Base-by-base conservation (phyloP, 2,888 invertebrate species). In the Gortyna flavago region DNA sequence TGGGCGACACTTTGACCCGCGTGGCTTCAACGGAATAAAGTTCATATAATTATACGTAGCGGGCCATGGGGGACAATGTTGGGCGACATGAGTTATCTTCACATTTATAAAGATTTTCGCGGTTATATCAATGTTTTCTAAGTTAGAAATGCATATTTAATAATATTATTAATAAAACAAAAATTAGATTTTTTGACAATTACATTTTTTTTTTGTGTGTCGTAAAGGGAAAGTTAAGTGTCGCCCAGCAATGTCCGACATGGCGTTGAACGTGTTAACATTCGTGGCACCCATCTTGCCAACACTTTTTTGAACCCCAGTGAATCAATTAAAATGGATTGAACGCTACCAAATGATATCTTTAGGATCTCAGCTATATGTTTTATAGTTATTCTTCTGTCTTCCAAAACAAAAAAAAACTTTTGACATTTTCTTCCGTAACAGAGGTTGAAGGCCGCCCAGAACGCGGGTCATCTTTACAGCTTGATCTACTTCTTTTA, bases 241-340 rank as follows among this genome's bases (percentile, higher is more conserved):
- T 66, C 66, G 66, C 66, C 41, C 65, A 66, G 65, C 41, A 66
- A 13, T 64, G 64, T 64, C 64, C 64, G 64, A 64, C 64, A 65
- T 65, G 64, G 64, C 64, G 51, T 51, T 21, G 51, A 8, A 51
- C 21, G 21, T 51, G 51, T 21, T 41, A 11, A 41, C n/a, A n/a
- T n/a, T n/a, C n/a, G n/a, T n/a, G n/a, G n/a, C n/a, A n/a, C n/a
- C n/a, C n/a, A n/a, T n/a, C n/a, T n/a, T n/a, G n/a, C n/a, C n/a
- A n/a, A n/a, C n/a, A n/a, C n/a, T n/a, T n/a, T n/a, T n/a, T n/a
- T n/a, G n/a, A n/a, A n/a, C n/a, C n/a, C n/a, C n/a, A n/a, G n/a
- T n/a, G n/a, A n/a, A n/a, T n/a, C n/a, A n/a, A n/a, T n/a, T n/a
- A n/a, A n/a, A n/a, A n/a, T n/a, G n/a, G n/a, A n/a, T n/a, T n/a